Percentiles rank a stretch among this genome's conserved stretches.
Conservation (phyloP, 2,888 invertebrate genomes). For the Leuctra nigra region DNA sequence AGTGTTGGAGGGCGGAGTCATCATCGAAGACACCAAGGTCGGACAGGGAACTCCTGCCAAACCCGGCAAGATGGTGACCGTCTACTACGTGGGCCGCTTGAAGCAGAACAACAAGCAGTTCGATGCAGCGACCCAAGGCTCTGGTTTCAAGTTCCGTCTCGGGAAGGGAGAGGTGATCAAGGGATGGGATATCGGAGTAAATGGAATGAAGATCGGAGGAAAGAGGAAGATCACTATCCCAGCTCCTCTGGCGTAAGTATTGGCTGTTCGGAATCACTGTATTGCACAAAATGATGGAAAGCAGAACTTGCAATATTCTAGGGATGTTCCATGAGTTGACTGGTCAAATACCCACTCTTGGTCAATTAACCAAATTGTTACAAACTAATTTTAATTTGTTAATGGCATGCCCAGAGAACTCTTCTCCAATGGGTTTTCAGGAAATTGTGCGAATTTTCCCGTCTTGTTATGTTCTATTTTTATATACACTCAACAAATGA, state of each 20-base stretch:
- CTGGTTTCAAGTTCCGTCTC: conserved; percentile 78
- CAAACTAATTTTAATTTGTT: no score
- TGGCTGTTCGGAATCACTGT: background rate
- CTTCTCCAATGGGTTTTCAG: no score
- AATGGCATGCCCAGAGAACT: no score
- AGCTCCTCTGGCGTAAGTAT: conserved; percentile 74
- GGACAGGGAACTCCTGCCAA: conserved; percentile 77
- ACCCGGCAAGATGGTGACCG: conserved; percentile 60
- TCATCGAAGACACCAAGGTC: conserved; percentile 68
- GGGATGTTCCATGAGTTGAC: no score
- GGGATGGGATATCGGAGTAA: conserved; percentile 86
- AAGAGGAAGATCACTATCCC: conserved; percentile 81
- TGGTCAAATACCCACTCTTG: no score
- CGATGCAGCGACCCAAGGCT: conserved; percentile 66
- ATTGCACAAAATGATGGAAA: no score
- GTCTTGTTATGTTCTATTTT: no score
- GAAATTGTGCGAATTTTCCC: no score
- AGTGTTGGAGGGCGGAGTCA: conserved; percentile 66
- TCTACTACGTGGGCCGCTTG: conserved; percentile 81
- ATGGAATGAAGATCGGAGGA: conserved; percentile 91
- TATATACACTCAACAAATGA: no score
- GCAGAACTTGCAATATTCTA: no score
- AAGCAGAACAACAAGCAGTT: conserved; percentile 80
- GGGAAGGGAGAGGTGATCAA: conserved; percentile 83
- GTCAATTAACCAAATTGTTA: no score